Conservation (phyloP, 2,113 vertebrate species). For the Chaenocephalus aceratus region DNA sequence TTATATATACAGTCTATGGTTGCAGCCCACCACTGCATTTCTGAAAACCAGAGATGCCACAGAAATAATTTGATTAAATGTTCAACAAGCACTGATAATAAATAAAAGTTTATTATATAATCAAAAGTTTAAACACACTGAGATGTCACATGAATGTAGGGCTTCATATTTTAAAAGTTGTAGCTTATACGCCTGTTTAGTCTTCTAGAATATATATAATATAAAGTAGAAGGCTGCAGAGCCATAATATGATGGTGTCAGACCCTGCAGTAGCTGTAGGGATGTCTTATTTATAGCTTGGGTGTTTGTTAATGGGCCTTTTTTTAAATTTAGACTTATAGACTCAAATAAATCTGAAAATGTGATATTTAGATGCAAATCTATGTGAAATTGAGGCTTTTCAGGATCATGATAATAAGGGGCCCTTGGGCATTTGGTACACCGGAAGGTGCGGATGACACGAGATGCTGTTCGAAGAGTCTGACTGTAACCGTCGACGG, state of each 20-base stretch:
- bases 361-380: conserved; percentile 41
- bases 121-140: not conserved
- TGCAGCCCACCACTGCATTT: not conserved
- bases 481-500: not conserved
- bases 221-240: not conserved
- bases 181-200: not conserved
- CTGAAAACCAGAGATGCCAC: not conserved
- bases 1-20: not conserved
- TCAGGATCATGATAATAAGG: conserved; percentile 8
- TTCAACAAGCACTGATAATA: not conserved
- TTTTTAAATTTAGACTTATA: not conserved
- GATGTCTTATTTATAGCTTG: conserved; percentile 20
- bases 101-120: not conserved
- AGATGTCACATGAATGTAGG: not conserved
- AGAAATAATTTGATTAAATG: not conserved
- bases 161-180: not conserved
- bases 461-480: not conserved
- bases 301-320: not conserved
- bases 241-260: conserved; percentile 6
- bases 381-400: conserved; percentile 5
- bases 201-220: not conserved
- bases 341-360: conserved; percentile 9
- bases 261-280: conserved; percentile 1
- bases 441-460: conserved; percentile 14
- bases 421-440: conserved; percentile 11